Base-by-base conservation (phyloP, 2,797 vertebrate species). In the Apodemus agrarius region DNA sequence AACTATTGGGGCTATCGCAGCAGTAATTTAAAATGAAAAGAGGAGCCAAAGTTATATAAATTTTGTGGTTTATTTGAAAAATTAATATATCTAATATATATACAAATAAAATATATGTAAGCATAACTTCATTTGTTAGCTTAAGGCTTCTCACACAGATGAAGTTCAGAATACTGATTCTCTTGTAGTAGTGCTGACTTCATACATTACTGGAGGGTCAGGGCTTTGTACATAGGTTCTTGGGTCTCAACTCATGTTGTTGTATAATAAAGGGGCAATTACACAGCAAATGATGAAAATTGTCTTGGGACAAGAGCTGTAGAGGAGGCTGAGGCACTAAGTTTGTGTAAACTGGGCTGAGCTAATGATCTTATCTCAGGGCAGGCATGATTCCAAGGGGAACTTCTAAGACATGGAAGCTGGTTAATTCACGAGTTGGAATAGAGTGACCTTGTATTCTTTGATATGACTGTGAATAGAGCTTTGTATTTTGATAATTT, bases 1-100 rank as follows among this genome's bases (percentile, higher is more conserved):
- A n/a, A n/a, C n/a, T n/a, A n/a, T n/a, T n/a, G n/a, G n/a, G n/a
- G n/a, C n/a, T n/a, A n/a, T n/a, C n/a, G n/a, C n/a, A n/a, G n/a
- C n/a, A n/a, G n/a, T n/a, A n/a, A n/a, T 80, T 94, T 40, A 75
- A 90, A 92, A 74, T 83, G 40, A 11, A 74, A 26, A 61, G 84
- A 85, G 8, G 13, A 59, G 4, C 34, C 59, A 79, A 85, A 78
- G 43, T 65, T 93, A 26, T 37, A 54, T 74, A 92, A 59, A n/a
- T n/a, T n/a, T n/a, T n/a, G n/a, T n/a, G 29, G 8, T 40, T 92
- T 89, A 40, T 43, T 65, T 82, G 12, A 87, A 72, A 89, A 82
- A 37, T 24, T 74, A 65, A 31, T 1, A 40, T 65, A 9, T 54
- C n/a, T 86, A 81, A 89, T 81, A 75, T 46, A 46, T 12, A 19